These are phyloP conservation scores for Delichon dasypus DNA, from an alignment of 2,797 vertebrate species.

Conservation along the genomic window DNA sequence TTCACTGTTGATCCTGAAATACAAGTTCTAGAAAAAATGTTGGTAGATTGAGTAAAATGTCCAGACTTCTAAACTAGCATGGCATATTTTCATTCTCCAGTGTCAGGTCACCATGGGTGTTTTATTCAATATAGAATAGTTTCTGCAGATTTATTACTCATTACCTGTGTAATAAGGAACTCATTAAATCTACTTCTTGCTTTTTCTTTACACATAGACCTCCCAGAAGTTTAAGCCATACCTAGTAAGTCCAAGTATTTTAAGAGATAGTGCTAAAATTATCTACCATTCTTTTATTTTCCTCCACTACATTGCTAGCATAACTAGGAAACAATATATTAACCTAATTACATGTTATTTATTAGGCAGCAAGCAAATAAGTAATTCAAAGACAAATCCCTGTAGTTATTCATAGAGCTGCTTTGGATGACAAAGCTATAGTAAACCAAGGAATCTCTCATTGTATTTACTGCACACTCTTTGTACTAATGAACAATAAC, in stretches of 20 bases:
- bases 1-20: not conserved
- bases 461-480: constrained; percentile 78
- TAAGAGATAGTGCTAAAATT: constrained; percentile 74
- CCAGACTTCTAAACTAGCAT: constrained; percentile 46
- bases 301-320: constrained; percentile 56
- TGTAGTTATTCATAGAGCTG: constrained; percentile 75
- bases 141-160: constrained; percentile 59
- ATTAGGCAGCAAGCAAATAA: constrained; percentile 78
- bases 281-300: constrained; percentile 74
- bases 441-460: constrained; percentile 77
- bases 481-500: constrained; percentile 83
- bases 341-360: constrained; percentile 80
- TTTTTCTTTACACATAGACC: constrained; percentile 67
- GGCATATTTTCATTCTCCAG: not conserved
- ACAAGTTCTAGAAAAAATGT: not conserved
- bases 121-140: constrained; percentile 61
- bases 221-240: constrained; percentile 73
- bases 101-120: constrained; percentile 40
- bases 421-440: constrained; percentile 79
- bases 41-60: not conserved
- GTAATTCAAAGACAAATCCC: constrained; percentile 78
- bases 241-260: constrained; percentile 69
- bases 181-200: constrained; percentile 71
- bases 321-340: constrained; percentile 78
- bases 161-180: constrained; percentile 72